Evolutionary conservation across 2,113 vertebrate genomes (phyloP).

Genomic region (Campylomormyrus tamandua): DNA sequence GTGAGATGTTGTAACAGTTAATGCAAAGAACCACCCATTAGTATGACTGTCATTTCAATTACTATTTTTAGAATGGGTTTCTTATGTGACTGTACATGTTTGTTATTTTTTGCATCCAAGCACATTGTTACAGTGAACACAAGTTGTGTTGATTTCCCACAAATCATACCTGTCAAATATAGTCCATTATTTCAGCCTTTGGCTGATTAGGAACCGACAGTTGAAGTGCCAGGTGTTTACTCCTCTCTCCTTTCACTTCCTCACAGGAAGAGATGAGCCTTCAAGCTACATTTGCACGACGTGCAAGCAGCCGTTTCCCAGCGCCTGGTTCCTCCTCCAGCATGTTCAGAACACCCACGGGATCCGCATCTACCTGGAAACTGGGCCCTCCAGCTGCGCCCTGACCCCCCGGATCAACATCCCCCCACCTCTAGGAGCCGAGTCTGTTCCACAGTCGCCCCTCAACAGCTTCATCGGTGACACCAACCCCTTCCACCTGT

Average conservation of each 20-base stretch:
- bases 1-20: neutral
- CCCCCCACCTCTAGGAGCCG: conserved; percentile 82
- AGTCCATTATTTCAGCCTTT: neutral
- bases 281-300: conserved; percentile 99
- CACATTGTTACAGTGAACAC: neutral
- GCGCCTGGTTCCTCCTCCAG: conserved; percentile 98
- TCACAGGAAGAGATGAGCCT: conserved; percentile 94
- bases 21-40: neutral
- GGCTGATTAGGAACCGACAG: neutral
- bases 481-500: conserved; percentile 90
- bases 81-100: neutral
- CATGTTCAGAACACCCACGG: conserved; percentile 97
- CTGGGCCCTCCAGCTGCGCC: conserved; percentile 81
- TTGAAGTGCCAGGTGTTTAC: neutral
- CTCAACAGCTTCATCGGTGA: conserved; percentile 93
- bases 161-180: neutral
- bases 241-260: conserved; percentile 31
- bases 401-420: conserved; percentile 94
- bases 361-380: conserved; percentile 98
- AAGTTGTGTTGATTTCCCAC: neutral
- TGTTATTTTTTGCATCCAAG: neutral
- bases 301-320: conserved; percentile 97
- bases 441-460: conserved; percentile 86
- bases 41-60: neutral
- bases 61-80: neutral